Evolutionary conservation across 2,888 invertebrate genomes (phyloP).

Genomic region (Chironomus riparius): DNA sequence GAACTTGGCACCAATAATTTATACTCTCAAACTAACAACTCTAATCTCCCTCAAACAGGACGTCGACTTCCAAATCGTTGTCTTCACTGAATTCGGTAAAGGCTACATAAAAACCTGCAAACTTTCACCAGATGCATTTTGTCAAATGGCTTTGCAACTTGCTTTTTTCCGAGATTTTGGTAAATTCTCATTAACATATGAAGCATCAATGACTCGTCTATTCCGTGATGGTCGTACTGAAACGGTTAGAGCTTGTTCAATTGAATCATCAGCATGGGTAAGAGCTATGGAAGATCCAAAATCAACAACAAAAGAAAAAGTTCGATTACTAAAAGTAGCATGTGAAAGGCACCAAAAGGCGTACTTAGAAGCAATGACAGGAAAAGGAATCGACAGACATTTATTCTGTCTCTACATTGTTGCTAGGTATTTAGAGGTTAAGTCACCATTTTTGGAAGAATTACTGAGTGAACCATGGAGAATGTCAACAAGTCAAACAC

Average conservation of each 20-base stretch:
- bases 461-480: conserved; percentile 98
- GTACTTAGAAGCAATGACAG: conserved; percentile 97
- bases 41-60: conserved; percentile 44
- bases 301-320: conserved; percentile 58
- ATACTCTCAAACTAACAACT: no score
- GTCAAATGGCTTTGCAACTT: conserved; percentile 92
- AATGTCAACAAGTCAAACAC: conserved; percentile 95
- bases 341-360: conserved; percentile 75
- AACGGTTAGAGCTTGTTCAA: conserved; percentile 94
- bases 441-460: conserved; percentile 89
- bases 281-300: conserved; percentile 74
- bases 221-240: conserved; percentile 96
- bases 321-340: conserved; percentile 62
- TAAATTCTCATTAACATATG: conserved; percentile 92
- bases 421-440: conserved; percentile 92
- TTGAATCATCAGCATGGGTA: conserved; percentile 88
- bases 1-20: no score
- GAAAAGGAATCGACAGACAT: conserved; percentile 94
- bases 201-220: conserved; percentile 96
- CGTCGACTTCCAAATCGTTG: conserved; percentile 80
- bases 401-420: conserved; percentile 97
- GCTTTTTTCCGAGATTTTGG: conserved; percentile 88
- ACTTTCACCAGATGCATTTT: conserved; percentile 92
- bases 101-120: conserved; percentile 92
- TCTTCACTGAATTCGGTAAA: conserved; percentile 83